phyloP scores from a whole-genome alignment of 2,113 vertebrate species.

The Mobula birostris region DNA sequence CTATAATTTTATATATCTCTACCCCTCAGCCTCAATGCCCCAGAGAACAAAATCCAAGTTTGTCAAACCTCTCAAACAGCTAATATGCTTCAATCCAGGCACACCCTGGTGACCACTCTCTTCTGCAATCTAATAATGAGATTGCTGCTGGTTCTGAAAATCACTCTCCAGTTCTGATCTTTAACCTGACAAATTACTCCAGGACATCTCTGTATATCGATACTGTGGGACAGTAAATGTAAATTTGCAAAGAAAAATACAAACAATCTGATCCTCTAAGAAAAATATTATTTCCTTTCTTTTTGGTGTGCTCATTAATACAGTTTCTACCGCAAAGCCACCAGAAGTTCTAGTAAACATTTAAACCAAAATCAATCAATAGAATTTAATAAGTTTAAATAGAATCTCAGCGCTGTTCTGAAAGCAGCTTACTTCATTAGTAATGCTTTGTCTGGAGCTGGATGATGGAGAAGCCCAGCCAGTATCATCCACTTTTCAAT shows the following conservation, averaged over 20 bases:
- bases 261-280: not conserved
- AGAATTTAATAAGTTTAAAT: not conserved
- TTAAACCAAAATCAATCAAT: constrained; percentile 26
- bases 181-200: not conserved
- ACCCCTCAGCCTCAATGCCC: no score
- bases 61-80: no score
- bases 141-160: not conserved
- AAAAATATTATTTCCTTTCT: not conserved
- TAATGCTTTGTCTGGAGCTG: not conserved
- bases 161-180: not conserved
- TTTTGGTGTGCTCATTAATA: not conserved
- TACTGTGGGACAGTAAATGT: not conserved
- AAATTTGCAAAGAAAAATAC: not conserved
- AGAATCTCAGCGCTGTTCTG: not conserved
- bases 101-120: no score
- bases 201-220: no score
- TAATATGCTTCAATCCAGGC: no score
- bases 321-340: not conserved
- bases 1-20: no score
- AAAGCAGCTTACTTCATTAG: not conserved
- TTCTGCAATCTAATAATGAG: not conserved
- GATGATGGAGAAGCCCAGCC: not conserved
- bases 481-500: not conserved
- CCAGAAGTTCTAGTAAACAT: not conserved
- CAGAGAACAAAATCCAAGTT: no score